These are phyloP conservation scores for Rhopalosiphum nymphaeae DNA, from an alignment of 2,888 invertebrate species.

Conservation along the genomic window DNA sequence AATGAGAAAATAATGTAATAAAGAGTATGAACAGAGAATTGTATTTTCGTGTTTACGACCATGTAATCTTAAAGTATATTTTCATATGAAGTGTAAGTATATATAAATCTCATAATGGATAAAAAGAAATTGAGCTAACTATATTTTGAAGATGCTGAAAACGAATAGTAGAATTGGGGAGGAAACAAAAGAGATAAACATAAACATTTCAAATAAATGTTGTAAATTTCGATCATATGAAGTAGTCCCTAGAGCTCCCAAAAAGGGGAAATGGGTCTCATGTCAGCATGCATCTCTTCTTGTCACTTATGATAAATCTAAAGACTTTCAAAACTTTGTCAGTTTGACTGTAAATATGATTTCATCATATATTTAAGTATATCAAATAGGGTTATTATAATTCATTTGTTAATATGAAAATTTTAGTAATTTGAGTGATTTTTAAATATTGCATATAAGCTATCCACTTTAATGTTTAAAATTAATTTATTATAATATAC, in stretches of 20 bases:
- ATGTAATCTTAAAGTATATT: constrained; percentile 50
- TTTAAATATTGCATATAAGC: too few species aligned
- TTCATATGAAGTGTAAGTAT: constrained; percentile 18
- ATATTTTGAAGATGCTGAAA: constrained; percentile 26
- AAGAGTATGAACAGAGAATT: constrained; percentile 35
- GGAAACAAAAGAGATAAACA: constrained; percentile 49
- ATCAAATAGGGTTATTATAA: neutral
- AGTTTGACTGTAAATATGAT: neutral
- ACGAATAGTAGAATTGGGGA: neutral
- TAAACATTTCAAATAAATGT: constrained; percentile 56
- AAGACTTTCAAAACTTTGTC: neutral
- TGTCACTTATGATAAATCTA: constrained; percentile 33
- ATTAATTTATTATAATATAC: too few species aligned
- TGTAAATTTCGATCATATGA: constrained; percentile 48
- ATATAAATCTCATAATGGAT: constrained; percentile 34
- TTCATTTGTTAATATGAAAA: neutral
- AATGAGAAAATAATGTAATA: neutral
- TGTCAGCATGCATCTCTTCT: neutral
- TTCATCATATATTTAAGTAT: neutral
- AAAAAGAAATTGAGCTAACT: constrained; percentile 55
- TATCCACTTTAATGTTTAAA: neutral
- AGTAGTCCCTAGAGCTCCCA: constrained; percentile 41
- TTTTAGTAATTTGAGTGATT: neutral
- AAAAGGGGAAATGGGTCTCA: constrained; percentile 42
- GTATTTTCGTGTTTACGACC: constrained; percentile 48